Evolutionary conservation across 2,888 invertebrate genomes (phyloP), one percentile per base, ranked within the genome.

Genomic region (Himalopsyche kuldschensis): DNA sequence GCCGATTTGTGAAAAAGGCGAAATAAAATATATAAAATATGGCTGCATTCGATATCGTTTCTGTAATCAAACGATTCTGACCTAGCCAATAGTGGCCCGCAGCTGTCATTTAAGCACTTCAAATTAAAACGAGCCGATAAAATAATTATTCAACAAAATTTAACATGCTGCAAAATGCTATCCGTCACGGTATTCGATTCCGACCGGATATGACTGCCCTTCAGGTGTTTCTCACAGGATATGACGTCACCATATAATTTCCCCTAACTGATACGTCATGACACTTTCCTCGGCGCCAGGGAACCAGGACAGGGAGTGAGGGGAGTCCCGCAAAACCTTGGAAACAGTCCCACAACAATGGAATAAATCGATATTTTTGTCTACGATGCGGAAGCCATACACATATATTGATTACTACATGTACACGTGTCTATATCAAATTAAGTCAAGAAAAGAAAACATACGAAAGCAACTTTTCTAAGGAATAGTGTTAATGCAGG

Each of bases 221-320:
- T 85, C 85, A 85, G 85, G 85, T 85, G 85, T 63, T 85, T 81
- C 84, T 27, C 35, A 48, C 81, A 75, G 85, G 85, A 85, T 78
- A 69, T 85, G 85, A 85, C 85, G 82, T 85, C 83, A 84, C 75
- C 32, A 63, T 55, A 47, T 27, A 35, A 48, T 83, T 82, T 83
- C 83, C 85, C 83, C 75, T 78, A 24, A 11, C 11, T 69, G 27
- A 41, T 47, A 47, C 41, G 8, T n/a, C 47, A 30, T 69, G 69
- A 27, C 69, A 69, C 69, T 69, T 32, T 41, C n/a, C 76, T 15
- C 20, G 69, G 69, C 69, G 69, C 69, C 69, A 69, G n/a, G 55
- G n/a, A 15, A 4, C 27, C 69, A 27, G 24, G 15, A 27, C 4
- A 10, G 8, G 69, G 24, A 69, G 20, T 30, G 27, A 41, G 69